Evolutionary conservation across 2,888 invertebrate species (phyloP), one percentile per base, ranked within the genome.

Genomic region (Epicampocera succincta): DNA sequence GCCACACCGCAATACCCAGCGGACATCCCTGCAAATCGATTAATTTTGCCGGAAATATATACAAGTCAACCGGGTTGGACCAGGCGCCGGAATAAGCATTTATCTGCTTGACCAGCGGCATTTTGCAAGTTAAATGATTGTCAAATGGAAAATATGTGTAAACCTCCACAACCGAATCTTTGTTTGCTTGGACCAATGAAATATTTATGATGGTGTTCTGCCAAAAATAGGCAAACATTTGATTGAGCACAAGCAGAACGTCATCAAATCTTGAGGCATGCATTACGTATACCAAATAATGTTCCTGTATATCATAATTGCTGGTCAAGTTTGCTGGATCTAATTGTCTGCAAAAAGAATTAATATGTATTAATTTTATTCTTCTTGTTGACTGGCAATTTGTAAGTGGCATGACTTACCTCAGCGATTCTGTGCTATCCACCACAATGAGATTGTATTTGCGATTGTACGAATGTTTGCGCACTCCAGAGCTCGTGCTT

Each of bases 151-250:
- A 85, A 60, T 83, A 85, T 0, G 86, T 86, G 40, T 76, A 85
- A 2, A 84, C 40, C 2, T 84, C 76, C 2, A 76, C 74, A 6
- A 46, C 44, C 17, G 38, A 58, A 4, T 69, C 8, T 12, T 54
- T 77, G 6, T 52, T 66, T 9, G 72, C 84, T 42, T 66, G 63
- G 46, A 86, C 29, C 6, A 86, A 8, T 13, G 83, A 81, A 13
- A 86, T 82, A 75, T 86, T 85, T 19, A 86, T 80, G 0, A 86
- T 81, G 56, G 84, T 81, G 40, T 85, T 75, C 40, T 71, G 44
- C 84, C 84, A 86, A 58, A 84, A 85, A 73, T 86, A 85, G 3
- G 46, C 38, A 8, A 86, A 73, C 8, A 86, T 80, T 44, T 75
- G 54, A 25, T 38, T 68, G 0, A 65, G 29, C 9, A 63, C 50